Evolutionary conservation across 2,797 vertebrate genomes (phyloP).

Genomic region (Taenioides sp.): DNA sequence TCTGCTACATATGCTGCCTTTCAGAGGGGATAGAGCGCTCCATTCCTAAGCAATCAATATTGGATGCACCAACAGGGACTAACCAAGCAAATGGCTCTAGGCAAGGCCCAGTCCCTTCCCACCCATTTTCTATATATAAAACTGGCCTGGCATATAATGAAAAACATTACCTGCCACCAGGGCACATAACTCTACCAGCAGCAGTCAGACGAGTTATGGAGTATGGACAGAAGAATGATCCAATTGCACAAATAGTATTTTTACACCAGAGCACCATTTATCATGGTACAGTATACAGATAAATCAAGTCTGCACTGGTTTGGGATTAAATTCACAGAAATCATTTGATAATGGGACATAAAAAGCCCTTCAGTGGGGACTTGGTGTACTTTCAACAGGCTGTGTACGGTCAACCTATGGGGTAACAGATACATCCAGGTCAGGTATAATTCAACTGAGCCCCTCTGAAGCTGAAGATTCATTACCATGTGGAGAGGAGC

Average conservation of each 20-base stretch:
- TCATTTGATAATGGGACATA: slow-evolving; percentile 56
- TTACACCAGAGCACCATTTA: slow-evolving; percentile 56
- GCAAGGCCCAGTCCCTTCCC: slow-evolving; percentile 69
- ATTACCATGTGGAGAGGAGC: slow-evolving; percentile 38
- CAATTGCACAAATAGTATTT: slow-evolving; percentile 76
- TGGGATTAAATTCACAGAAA: slow-evolving; percentile 55
- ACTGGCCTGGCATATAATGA: slow-evolving; percentile 75
- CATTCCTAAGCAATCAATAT: slow-evolving; percentile 73
- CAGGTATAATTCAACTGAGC: slow-evolving; percentile 7
- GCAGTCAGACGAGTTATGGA: slow-evolving; percentile 64
- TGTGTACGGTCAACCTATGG: neutral
- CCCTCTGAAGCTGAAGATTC: slow-evolving; percentile 24
- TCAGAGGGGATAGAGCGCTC: slow-evolving; percentile 56
- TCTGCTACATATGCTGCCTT: slow-evolving; percentile 42
- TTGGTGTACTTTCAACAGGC: neutral
- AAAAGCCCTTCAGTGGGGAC: slow-evolving; percentile 34
- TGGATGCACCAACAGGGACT: slow-evolving; percentile 75
- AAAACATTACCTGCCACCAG: slow-evolving; percentile 75
- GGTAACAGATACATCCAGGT: slow-evolving; percentile 1
- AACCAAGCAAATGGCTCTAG: slow-evolving; percentile 68
- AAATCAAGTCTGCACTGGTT: slow-evolving; percentile 52
- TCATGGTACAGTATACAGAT: slow-evolving; percentile 45
- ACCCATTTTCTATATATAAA: slow-evolving; percentile 78
- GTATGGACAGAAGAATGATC: slow-evolving; percentile 64
- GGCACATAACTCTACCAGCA: slow-evolving; percentile 68